Base-by-base conservation (phyloP, 1,140 invertebrate species). In the Rhagoletis zephyria region DNA sequence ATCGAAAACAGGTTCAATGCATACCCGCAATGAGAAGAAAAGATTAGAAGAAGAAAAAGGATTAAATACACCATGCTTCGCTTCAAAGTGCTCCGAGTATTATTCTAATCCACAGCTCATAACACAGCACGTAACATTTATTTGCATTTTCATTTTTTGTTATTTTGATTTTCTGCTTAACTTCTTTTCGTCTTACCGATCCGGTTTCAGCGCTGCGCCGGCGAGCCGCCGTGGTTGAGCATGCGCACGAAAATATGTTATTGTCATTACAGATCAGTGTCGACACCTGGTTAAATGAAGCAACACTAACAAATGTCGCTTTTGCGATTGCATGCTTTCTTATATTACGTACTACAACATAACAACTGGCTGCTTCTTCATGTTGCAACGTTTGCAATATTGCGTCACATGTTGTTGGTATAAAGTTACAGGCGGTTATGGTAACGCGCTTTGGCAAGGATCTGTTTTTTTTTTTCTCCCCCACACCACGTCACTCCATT, bases 251-350 rank as follows among this genome's bases (percentile, higher is more conserved):
- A 88, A 88, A 86, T 86, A 87, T 91, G 90, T 90, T 90, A 90
- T 91, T 91, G 90, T 91, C 91, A 91, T 90, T 89, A 88, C 88
- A 89, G 90, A 91, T 90, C 90, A 90, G 89, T 89, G 87, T 90
- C 90, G 90, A 90, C 91, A 91, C 91, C 90, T 91, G 91, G 91
- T 91, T 91, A 91, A 91, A 89, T 91, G 89, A 90, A 90, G 91
- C 91, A 91, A 89, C 90, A 90, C 90, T 87, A 65, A 87, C 88
- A 88, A 88, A 88, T 74, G 85, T 87, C 86, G 65, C 81, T 86
- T 51, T 63, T 67, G 40, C 19, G 60, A 70, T 70, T 70, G 86
- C 59, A 56, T 87, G 48, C 67, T 87, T 48, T 67, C 86, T 61
- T 67, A 48, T 67, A 30, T 63, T 87, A 42, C 86, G 40, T 70